A percentile compares a stretch with the other conserved stretches of the same genome.
These are phyloP conservation scores for Limonius californicus DNA, from an alignment of 1,140 invertebrate genomes.

Conservation along the genomic window DNA sequence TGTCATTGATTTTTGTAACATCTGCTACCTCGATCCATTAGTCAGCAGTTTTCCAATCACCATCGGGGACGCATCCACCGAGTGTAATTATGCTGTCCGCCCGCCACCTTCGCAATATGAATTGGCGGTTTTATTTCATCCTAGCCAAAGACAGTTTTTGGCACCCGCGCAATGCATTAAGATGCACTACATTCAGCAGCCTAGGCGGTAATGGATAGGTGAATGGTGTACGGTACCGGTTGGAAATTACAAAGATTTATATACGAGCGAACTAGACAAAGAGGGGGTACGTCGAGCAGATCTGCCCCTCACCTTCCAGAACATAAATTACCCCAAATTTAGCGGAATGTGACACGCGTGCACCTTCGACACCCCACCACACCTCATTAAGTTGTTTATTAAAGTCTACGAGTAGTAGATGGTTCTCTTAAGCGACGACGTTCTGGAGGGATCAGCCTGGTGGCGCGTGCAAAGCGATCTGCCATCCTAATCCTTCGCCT, in stretches of 20 bases:
- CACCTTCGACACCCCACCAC: conserved; percentile 28
- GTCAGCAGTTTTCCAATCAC: conserved; percentile 2
- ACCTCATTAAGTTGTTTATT: conserved; percentile 30
- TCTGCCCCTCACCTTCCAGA: conserved; percentile 20
- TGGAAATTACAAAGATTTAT: conserved; percentile 37
- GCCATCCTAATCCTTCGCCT: not conserved
- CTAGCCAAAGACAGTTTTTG: not conserved
- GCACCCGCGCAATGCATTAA: not conserved
- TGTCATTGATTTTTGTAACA: conserved; percentile 1
- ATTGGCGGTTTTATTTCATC: no score
- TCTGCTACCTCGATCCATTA: conserved; percentile 3
- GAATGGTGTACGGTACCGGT: conserved; percentile 31
- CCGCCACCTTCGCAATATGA: no score
- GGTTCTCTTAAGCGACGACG: conserved; percentile 10
- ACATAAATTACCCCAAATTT: conserved; percentile 37
- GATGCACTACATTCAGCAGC: no score
- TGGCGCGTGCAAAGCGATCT: not conserved
- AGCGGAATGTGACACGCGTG: conserved; percentile 33
- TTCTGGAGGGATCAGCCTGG: not conserved
- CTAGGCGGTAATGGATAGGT: not conserved
- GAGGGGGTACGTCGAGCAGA: conserved; percentile 20
- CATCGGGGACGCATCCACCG: not conserved
- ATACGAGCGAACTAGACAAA: conserved; percentile 31
- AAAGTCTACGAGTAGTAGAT: conserved; percentile 16
- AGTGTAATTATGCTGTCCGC: not conserved